Base-by-base conservation (phyloP, 2,797 vertebrate species). In the Acanthurus lineatus region DNA sequence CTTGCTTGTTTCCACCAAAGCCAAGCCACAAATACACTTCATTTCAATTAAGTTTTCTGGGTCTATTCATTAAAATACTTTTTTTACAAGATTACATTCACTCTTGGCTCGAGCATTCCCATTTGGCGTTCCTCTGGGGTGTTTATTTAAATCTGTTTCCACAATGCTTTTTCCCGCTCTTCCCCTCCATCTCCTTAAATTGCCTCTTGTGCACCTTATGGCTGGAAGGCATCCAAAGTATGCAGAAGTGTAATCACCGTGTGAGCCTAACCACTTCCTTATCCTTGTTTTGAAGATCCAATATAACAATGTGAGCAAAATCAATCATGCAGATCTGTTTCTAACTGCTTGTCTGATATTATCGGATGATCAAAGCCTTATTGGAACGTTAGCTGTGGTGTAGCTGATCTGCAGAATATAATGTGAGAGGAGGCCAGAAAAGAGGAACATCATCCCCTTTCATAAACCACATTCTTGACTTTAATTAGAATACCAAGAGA, bases 211-310 rank as follows among this genome's bases (percentile, higher is more conserved):
- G 83, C 90, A 92, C 88, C 88, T 91, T 90, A 75, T 84, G 82
- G 69, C 83, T 92, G 91, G 90, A 93, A 81, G 64, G 61, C 81
- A 81, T 91, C 91, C 91, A 92, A 89, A 88, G 85, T 88, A 89
- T 90, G 85, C 90, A 91, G 82, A 81, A 80, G 82, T 76, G 64
- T 82, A 91, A 91, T 90, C 87, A 86, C 76, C 81, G 71, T 71
- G 75, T 75, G 63, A 85, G 72, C 79, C 72, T 83, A 90, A 87
- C 87, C 87, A 90, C 86, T 89, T 91, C 91, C 89, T 88, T 80
- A 88, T 87, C 79, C 86, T 77, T 47, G 1, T 85, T 87, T 82
- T 85, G 79, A 87, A 87, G 85, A 86, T 88, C 82, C 85, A 86
- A 81, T 89, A 88, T 89, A 88, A 88, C 81, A 86, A 83, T 77